Evolutionary conservation across 2,113 vertebrate genomes (phyloP).

Genomic region (Oxyruncus cristatus): DNA sequence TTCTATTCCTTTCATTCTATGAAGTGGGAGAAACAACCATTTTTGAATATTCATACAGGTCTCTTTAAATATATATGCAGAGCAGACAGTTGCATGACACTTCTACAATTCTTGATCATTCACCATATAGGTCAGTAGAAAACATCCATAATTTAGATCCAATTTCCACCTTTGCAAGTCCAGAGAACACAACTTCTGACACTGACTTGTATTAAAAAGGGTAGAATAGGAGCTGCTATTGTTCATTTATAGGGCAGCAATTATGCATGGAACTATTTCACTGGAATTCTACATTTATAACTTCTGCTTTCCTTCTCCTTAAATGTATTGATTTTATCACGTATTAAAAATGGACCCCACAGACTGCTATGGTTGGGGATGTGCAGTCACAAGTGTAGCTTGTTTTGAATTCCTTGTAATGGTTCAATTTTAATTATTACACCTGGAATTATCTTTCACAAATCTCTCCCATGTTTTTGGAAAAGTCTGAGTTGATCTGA

Average conservation of each 20-base stretch:
- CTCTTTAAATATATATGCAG: conserved; percentile 28
- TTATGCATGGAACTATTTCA: not conserved
- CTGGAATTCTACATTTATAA: not conserved
- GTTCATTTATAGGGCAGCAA: not conserved
- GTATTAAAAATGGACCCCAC: not conserved
- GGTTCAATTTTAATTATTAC: not conserved
- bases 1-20: not conserved
- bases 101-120: not conserved
- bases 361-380: not conserved
- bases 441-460: not conserved
- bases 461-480: not conserved
- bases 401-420: not conserved
- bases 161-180: conserved; percentile 5
- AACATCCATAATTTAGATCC: conserved; percentile 35
- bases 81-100: not conserved
- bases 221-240: not conserved
- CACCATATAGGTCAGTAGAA: conserved; percentile 6
- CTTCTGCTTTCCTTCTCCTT: not conserved
- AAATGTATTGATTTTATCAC: not conserved
- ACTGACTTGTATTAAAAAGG: not conserved
- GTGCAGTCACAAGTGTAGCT: not conserved
- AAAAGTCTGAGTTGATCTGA: not conserved
- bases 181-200: not conserved
- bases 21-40: not conserved
- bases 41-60: conserved; percentile 1